These are phyloP conservation scores for Zele albiditarsus DNA, from an alignment of 2,888 invertebrate genomes.

Conservation along the genomic window DNA sequence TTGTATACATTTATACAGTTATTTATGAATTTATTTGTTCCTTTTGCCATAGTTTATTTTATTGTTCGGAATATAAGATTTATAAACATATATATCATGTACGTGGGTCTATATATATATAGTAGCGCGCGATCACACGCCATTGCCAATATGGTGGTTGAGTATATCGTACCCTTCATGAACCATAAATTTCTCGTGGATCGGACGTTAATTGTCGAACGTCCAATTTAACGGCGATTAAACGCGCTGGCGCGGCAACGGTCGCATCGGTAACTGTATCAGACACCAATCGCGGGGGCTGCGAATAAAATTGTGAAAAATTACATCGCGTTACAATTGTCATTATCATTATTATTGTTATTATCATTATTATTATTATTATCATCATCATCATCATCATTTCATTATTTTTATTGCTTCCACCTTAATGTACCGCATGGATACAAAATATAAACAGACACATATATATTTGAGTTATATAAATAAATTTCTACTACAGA, in stretches of 20 bases:
- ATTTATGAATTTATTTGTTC: neutral
- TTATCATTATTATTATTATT: neutral
- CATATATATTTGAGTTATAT: neutral
- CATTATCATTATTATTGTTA: neutral
- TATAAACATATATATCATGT: conserved; percentile 1
- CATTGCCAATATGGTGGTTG: conserved; percentile 6
- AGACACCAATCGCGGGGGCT: conserved; percentile 16
- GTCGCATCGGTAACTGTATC: conserved; percentile 40
- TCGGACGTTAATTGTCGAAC: conserved; percentile 50
- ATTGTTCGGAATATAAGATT: neutral
- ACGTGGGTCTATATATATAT: neutral
- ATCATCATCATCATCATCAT: neutral
- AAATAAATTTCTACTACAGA: neutral
- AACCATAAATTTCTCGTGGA: conserved; percentile 49
- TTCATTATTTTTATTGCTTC: neutral
- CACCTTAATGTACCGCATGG: neutral
- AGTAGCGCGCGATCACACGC: neutral
- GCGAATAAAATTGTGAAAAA: conserved; percentile 32
- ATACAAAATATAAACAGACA: neutral
- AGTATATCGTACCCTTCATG: conserved; percentile 41
- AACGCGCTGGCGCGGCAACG: conserved; percentile 41
- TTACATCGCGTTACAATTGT: conserved; percentile 2
- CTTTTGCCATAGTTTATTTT: neutral
- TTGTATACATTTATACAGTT: no score
- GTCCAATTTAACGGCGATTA: conserved; percentile 52